A percentile compares a stretch with the other conserved stretches of the same genome.
phyloP scores from a whole-genome alignment of 2,797 vertebrate species.

The Poecilia gillii region DNA sequence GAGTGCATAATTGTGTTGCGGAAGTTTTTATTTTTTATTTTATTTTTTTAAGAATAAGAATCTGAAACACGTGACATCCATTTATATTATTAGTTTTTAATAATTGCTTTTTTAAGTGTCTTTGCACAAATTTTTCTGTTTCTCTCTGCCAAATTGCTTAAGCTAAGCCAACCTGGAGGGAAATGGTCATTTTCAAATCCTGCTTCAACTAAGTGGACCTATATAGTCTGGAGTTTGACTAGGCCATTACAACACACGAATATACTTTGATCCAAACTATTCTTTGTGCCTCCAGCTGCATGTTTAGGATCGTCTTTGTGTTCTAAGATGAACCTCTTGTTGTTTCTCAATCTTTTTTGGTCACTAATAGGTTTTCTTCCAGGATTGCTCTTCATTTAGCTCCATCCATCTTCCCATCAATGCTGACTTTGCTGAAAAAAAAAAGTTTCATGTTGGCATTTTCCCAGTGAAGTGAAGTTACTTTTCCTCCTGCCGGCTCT shows the following conservation, averaged over 20 bases:
- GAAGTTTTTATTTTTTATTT: neutral
- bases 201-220: neutral
- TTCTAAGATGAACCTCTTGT: neutral
- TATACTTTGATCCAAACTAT: neutral
- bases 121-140: neutral
- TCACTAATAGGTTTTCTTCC: neutral
- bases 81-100: neutral
- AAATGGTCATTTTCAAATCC: neutral
- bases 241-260: neutral
- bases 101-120: neutral
- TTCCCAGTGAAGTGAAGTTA: no score
- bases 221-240: neutral
- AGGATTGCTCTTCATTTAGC: neutral
- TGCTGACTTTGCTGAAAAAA: neutral
- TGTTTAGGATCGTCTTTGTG: neutral
- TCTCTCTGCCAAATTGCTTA: neutral
- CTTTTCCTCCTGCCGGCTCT: neutral
- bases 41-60: neutral
- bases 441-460: neutral
- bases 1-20: neutral
- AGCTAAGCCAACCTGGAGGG: neutral
- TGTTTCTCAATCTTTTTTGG: neutral
- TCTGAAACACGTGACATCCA: neutral
- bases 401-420: neutral
- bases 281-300: neutral